Conservation (phyloP, 2,797 vertebrate genomes). For the Champsocephalus esox region DNA sequence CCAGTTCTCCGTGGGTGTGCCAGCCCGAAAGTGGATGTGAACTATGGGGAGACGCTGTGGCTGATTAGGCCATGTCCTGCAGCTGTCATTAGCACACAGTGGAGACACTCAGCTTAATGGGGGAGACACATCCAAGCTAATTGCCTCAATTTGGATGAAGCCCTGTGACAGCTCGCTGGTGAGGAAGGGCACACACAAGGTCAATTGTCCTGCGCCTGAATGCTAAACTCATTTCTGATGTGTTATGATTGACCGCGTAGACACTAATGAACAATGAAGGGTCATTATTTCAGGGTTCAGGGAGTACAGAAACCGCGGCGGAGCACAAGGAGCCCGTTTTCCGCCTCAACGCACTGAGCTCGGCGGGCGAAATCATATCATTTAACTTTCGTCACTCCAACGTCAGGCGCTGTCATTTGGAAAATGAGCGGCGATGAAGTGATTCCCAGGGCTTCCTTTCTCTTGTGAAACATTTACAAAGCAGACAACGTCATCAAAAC, state of each 20-base stretch:
- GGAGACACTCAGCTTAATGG: constrained; percentile 78
- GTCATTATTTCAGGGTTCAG: constrained; percentile 81
- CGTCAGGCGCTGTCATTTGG: constrained; percentile 71
- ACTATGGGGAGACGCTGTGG: constrained; percentile 49
- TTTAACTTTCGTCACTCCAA: constrained; percentile 70
- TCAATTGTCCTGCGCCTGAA: constrained; percentile 80
- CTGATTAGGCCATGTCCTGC: constrained; percentile 76
- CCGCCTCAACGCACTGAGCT: constrained; percentile 49
- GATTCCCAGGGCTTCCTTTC: constrained; percentile 38
- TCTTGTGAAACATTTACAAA: constrained; percentile 14
- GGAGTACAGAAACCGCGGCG: constrained; percentile 65
- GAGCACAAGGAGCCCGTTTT: constrained; percentile 64
- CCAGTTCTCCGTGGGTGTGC: constrained; percentile 36
- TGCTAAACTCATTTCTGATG: constrained; percentile 82
- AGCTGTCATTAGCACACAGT: constrained; percentile 78
- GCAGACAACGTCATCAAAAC: constrained; percentile 32
- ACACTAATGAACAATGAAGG: constrained; percentile 81
- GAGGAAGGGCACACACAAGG: constrained; percentile 80
- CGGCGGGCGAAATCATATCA: constrained; percentile 71
- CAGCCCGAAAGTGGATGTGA: constrained; percentile 55
- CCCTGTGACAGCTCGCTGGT: constrained; percentile 76
- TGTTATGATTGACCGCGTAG: constrained; percentile 77
- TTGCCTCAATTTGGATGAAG: constrained; percentile 80
- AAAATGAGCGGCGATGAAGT: constrained; percentile 63
- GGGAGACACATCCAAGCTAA: constrained; percentile 75